Percentiles rank a stretch among this genome's conserved stretches.
Evolutionary conservation across 2,113 vertebrate genomes (phyloP).

Genomic region (Etia nguti): DNA sequence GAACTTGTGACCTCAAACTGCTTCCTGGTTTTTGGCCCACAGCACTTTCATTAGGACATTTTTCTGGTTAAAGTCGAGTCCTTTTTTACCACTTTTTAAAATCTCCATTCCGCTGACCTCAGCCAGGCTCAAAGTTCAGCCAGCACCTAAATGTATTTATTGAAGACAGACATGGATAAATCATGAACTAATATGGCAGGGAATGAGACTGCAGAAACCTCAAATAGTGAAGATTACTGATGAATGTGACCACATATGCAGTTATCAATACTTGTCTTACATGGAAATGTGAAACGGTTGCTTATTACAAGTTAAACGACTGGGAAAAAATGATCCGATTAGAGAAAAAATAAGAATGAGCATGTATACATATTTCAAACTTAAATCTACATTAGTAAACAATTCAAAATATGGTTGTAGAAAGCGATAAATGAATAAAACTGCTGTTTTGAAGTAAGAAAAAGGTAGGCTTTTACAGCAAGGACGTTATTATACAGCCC

Average conservation of each 20-base stretch:
- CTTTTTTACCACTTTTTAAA: not conserved
- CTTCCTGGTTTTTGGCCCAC: conserved; percentile 10
- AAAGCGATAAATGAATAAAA: not conserved
- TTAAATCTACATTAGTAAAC: not conserved
- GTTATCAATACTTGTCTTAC: not conserved
- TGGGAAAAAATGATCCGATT: not conserved
- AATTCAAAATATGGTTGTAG: not conserved
- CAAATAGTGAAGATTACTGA: not conserved
- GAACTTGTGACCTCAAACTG: conserved; percentile 37
- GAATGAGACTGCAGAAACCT: not conserved
- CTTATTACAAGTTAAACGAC: not conserved
- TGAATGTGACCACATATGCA: not conserved
- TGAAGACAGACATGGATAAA: not conserved
- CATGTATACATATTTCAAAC: not conserved
- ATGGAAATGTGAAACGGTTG: not conserved
- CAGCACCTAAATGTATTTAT: not conserved
- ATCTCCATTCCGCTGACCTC: not conserved
- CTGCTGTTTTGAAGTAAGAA: not conserved
- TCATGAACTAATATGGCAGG: not conserved
- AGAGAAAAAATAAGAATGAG: not conserved
- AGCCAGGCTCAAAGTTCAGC: not conserved
- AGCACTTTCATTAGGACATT: conserved; percentile 31
- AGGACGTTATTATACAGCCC: not conserved
- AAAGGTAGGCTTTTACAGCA: not conserved
- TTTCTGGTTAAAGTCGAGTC: conserved; percentile 10